A percentile compares a stretch with the other conserved stretches of the same genome.
phyloP scores from a whole-genome alignment of 30 jellyfish, hydroid and myxozoan genomes.

The Catostylus mosaicus region DNA sequence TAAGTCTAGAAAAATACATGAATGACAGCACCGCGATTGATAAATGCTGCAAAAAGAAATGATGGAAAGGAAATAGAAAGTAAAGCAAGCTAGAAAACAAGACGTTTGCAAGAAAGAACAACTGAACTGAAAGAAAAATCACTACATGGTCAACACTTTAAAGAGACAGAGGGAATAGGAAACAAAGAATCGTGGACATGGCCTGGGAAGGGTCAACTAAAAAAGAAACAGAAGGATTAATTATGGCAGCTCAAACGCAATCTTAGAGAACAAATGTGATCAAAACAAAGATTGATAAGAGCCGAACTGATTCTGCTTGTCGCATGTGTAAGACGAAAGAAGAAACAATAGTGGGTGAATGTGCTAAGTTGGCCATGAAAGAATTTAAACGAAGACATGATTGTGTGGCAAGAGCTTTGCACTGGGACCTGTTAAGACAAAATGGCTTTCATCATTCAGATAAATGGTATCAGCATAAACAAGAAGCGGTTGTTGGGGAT shows the following conservation, averaged over 20 bases:
- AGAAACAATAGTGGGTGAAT: constrained; percentile 2
- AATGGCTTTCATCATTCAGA: too few species aligned
- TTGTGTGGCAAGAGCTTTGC: constrained; percentile 15
- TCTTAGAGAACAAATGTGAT: constrained; percentile 7
- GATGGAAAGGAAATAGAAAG: background rate
- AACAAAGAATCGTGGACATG: constrained; percentile 12
- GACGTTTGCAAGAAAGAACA: background rate
- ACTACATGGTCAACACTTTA: constrained; percentile 23
- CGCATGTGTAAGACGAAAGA: constrained; percentile 8
- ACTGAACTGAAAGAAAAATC: constrained; percentile 8
- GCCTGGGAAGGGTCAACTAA: too few species aligned
- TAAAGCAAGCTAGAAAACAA: background rate
- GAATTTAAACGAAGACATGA: constrained; percentile 12
- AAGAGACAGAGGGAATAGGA: background rate
- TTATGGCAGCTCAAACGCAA: constrained; percentile 23
- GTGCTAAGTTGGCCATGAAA: constrained; percentile 4
- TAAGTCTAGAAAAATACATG: background rate
- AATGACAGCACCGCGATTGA: background rate
- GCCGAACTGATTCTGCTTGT: background rate
- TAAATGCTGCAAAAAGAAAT: background rate
- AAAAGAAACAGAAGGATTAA: constrained; percentile 5
- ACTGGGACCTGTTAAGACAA: too few species aligned
- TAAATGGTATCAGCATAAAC: too few species aligned
- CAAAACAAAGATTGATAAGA: background rate
- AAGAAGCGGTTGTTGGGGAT: too few species aligned